Base-by-base conservation (phyloP, 64 coral and sea anemone species). In the Cladopsammia gracilis region DNA sequence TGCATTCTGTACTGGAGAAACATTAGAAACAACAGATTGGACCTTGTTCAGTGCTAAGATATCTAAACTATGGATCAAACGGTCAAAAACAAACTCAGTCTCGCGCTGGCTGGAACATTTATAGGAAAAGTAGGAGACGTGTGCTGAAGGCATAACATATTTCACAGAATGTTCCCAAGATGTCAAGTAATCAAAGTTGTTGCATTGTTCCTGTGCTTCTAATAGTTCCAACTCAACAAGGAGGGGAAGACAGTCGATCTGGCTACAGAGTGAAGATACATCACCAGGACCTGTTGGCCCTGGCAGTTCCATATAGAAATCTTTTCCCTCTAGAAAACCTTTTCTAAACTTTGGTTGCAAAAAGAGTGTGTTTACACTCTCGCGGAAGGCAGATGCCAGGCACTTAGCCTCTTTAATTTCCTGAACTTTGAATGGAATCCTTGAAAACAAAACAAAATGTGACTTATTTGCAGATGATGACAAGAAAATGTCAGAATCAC, bases 291-390 rank as follows among this genome's bases (percentile, higher is more conserved):
- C 34, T 34, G 5, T 7, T 67, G 16, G 58, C 6, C 24, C 9
- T 15, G 80, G 0, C 15, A 84, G 80, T 19, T 84, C 45, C 20
- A 84, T 47, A 3, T 67, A 84, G 10, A 84, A 65, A 3, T 84
- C 80, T 10, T 67, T 20, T 18, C 0, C 7, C 4, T 67, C 80
- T 50, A 48, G 0, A 3, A 48, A 52, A 49, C 43, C 10, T 46
- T 84, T 84, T 51, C 80, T 66, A 19, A 67, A 84, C 58, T 84
- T 84, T 16, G 80, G 80, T 67, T 84, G 80, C 62, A 84, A 24
- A 68, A 65, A 84, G 15, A 84, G 80, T 10, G 47, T 48, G 18
- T 62, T 50, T n/a, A 84, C 80, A 84, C 61, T 84, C 18, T 84
- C 80, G 22, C 43, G 60, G 7, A 84, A 66, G 9, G 14, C 13